Evolutionary conservation across 2,797 vertebrate genomes (phyloP).

Genomic region (Chelmon rostratus): DNA sequence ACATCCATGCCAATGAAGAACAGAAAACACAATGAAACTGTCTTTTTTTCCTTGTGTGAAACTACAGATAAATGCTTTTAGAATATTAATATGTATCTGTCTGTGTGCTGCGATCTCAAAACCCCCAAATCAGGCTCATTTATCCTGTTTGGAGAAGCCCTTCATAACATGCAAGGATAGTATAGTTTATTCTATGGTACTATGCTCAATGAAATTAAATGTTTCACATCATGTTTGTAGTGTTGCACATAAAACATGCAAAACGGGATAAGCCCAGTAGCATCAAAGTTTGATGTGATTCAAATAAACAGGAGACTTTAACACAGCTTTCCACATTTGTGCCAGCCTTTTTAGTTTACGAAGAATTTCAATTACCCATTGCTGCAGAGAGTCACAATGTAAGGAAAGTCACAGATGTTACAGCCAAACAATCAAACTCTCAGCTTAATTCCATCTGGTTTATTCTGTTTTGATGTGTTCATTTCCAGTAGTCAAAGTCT

Average conservation of each 20-base stretch:
- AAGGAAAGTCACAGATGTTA: background rate
- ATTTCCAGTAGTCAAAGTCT: background rate
- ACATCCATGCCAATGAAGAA: constrained; percentile 30
- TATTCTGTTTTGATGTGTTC: background rate
- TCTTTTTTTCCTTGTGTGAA: background rate
- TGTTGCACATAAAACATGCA: background rate
- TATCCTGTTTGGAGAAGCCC: background rate
- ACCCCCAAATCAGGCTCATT: background rate
- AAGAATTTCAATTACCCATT: too few species aligned
- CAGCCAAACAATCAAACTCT: background rate
- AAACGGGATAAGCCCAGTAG: background rate
- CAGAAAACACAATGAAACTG: constrained; percentile 2
- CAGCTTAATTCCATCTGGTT: background rate
- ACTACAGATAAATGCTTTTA: background rate
- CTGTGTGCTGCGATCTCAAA: background rate
- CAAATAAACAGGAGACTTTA: background rate
- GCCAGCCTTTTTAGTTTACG: background rate
- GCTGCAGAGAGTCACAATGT: background rate
- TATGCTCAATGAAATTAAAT: background rate
- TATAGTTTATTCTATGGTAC: background rate
- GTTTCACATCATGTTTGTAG: background rate
- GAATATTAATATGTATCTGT: background rate
- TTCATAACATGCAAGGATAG: background rate
- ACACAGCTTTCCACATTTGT: background rate
- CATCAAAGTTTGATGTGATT: background rate